Base-by-base conservation (phyloP, 2,888 invertebrate species). In the Rhopalosiphum nymphaeae region DNA sequence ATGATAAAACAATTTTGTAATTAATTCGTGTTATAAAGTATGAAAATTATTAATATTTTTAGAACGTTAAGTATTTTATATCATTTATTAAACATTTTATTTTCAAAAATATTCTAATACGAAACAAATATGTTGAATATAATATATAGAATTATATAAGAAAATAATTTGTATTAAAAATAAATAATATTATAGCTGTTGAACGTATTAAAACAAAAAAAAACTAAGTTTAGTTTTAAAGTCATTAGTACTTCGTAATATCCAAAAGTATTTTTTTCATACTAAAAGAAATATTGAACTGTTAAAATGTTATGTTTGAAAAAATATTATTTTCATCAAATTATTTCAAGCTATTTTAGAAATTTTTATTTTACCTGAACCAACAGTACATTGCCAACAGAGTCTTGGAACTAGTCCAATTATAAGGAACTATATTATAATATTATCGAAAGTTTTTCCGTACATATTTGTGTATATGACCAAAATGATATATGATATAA, bases 291-390 rank as follows among this genome's bases (percentile, higher is more conserved):
- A 86, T 46, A 16, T 26, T 29, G 46, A 46, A 86, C 46, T 2
- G 29, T 3, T 46, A 46, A 16, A 86, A 46, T 29, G 5, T 29
- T 26, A 44, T n/a, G 29, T 44, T 26, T 13, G n/a, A 44, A 86
- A 86, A 86, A 86, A 86, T 29, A 46, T 13, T 46, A 86, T 29
- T 86, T 86, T 26, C 1, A 46, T 46, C 4, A 5, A 11, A 29
- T 46, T 86, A 61, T 57, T 42, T 16, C 42, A 10, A 44, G 9
- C 7, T 61, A 61, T 53, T 89, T 89, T 44, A 44, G 44, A 29
- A 2, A 84, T 53, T 49, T 78, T 78, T 78, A 84, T 84, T 91
- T 91, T 91, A 91, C 91, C 91, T 91, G 78, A 84, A 84, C 29
- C 42, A 42, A 56, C 26, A 13, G 29, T 53, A 42, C 53, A 53